phyloP scores from a whole-genome alignment of 1,140 invertebrate genomes.

The Epicauta chinensis region DNA sequence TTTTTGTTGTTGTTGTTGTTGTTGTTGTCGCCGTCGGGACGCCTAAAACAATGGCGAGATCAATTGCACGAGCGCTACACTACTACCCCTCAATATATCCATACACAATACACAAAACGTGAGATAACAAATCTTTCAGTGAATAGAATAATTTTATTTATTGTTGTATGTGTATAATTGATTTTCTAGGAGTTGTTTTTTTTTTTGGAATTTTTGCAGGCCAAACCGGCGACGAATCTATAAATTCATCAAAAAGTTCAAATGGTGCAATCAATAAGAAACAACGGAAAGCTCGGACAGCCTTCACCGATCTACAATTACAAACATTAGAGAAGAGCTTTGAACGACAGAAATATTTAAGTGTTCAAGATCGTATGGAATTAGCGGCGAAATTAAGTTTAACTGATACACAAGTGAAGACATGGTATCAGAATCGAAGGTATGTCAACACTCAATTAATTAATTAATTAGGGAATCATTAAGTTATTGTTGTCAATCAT shows the following conservation, averaged over 20 bases:
- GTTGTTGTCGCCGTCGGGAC: conserved; percentile 27
- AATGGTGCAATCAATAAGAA: conserved; percentile 74
- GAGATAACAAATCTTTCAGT: neutral
- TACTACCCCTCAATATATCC: conserved; percentile 14
- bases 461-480: too few species aligned
- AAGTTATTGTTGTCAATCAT: too few species aligned
- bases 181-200: too few species aligned
- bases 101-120: conserved; percentile 4
- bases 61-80: conserved; percentile 13
- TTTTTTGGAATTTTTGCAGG: too few species aligned
- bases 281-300: conserved; percentile 93
- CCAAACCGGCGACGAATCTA: conserved; percentile 42
- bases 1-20: too few species aligned
- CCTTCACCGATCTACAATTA: conserved; percentile 97
- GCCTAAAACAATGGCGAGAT: conserved; percentile 32
- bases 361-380: conserved; percentile 98
- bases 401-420: conserved; percentile 98
- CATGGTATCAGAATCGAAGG: conserved; percentile 99
- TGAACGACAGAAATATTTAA: conserved; percentile 96
- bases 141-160: neutral
- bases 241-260: conserved; percentile 41
- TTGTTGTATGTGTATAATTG: conserved; percentile 23
- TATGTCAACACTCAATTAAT: conserved; percentile 40
- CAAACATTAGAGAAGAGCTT: conserved; percentile 97
- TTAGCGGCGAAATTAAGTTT: conserved; percentile 91